phyloP scores from a whole-genome alignment of 2,888 invertebrate genomes.

The Drosophila limbata region DNA sequence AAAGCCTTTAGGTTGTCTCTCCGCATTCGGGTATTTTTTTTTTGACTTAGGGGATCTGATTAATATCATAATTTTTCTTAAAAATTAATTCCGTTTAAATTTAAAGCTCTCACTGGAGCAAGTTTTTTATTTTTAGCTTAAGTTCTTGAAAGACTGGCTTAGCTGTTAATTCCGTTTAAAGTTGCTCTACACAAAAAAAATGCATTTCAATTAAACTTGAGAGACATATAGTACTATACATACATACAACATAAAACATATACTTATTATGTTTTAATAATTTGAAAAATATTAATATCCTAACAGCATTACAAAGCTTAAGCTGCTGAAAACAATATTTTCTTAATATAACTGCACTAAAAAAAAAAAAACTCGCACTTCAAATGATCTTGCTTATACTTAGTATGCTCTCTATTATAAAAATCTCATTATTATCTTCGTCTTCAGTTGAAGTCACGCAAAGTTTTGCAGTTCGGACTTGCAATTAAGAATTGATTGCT shows the following conservation, averaged over 20 bases:
- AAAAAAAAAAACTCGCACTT: background rate
- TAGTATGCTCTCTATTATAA: conserved; percentile 1
- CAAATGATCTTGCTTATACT: background rate
- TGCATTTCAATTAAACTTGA: background rate
- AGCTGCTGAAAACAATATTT: background rate
- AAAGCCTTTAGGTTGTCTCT: no score
- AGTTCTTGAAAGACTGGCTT: background rate
- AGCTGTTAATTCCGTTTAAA: background rate
- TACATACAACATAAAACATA: background rate
- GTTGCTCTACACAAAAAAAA: background rate
- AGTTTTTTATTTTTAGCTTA: background rate
- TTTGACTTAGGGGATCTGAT: no score
- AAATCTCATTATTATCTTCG: background rate
- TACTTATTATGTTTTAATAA: background rate
- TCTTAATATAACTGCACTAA: background rate
- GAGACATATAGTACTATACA: no score
- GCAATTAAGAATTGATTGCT: conserved; percentile 44
- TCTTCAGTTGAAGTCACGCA: conserved; percentile 38
- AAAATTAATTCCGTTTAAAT: background rate
- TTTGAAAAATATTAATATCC: no score
- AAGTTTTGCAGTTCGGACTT: conserved; percentile 13
- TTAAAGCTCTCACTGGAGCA: background rate
- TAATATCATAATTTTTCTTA: no score
- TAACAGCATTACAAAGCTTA: no score
- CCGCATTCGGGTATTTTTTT: no score